Percentiles rank a stretch among this genome's conserved stretches.
Evolutionary conservation across 1,140 invertebrate species (phyloP).

Genomic region (Drosophila sechellia): DNA sequence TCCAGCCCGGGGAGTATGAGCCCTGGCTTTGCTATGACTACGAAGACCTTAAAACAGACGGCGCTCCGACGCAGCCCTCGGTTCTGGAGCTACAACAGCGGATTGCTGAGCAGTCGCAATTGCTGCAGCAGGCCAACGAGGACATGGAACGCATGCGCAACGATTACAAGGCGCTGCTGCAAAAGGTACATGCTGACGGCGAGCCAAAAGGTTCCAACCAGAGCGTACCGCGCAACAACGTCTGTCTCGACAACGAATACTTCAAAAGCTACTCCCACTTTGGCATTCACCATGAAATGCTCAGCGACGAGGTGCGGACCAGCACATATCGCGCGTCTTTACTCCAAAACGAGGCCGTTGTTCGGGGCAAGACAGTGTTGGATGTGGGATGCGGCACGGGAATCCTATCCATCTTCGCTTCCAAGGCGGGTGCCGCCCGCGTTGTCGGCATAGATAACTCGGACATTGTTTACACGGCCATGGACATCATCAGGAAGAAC

Average conservation of each 20-base stretch:
- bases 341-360: conserved; percentile 89
- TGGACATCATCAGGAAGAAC: conserved; percentile 92
- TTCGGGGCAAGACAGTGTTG: conserved; percentile 93
- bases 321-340: conserved; percentile 97
- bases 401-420: conserved; percentile 98
- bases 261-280: conserved; percentile 99
- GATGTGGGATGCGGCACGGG: conserved; percentile 97
- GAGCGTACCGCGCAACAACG: conserved; percentile 56
- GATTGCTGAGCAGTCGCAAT: conserved; percentile 47
- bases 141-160: conserved; percentile 88
- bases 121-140: conserved; percentile 87
- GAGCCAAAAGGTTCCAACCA: conserved; percentile 65
- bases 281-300: conserved; percentile 98
- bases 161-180: conserved; percentile 86
- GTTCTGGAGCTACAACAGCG: conserved; percentile 37
- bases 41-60: conserved; percentile 39
- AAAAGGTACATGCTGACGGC: conserved; percentile 51
- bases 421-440: conserved; percentile 94
- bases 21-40: conserved; percentile 92
- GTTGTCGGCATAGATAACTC: conserved; percentile 98
- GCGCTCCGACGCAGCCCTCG: background rate
- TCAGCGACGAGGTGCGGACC: conserved; percentile 93
- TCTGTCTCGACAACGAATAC: conserved; percentile 90
- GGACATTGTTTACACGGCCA: conserved; percentile 92
- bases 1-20: conserved; percentile 92